phyloP scores from a whole-genome alignment of 2,113 vertebrate species.

The Cygnus atratus region DNA sequence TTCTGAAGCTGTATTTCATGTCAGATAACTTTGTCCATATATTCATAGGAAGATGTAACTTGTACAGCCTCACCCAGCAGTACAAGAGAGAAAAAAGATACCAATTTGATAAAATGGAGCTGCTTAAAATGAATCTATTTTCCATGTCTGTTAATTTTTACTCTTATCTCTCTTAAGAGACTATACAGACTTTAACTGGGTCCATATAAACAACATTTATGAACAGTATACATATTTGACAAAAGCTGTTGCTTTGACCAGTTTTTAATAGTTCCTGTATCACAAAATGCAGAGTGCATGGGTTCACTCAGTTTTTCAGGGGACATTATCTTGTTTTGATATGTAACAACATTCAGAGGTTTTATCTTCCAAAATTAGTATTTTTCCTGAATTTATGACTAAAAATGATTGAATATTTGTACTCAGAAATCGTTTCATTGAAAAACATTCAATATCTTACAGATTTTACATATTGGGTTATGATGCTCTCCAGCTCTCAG shows the following conservation, averaged over 20 bases:
- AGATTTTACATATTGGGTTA: background rate
- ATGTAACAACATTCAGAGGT: background rate
- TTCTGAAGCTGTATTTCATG: background rate
- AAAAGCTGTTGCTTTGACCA: background rate
- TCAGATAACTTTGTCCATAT: background rate
- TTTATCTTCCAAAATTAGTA: background rate
- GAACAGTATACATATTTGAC: background rate
- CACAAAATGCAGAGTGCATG: background rate
- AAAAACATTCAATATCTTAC: background rate
- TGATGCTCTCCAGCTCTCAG: background rate
- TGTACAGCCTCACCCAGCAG: background rate
- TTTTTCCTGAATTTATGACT: background rate
- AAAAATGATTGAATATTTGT: background rate
- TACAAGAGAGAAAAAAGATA: background rate
- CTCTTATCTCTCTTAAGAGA: background rate
- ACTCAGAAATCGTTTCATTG: background rate
- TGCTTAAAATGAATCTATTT: background rate
- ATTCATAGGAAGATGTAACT: background rate
- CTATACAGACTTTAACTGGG: background rate
- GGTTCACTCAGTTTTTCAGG: background rate
- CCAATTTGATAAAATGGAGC: background rate
- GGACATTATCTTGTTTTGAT: background rate
- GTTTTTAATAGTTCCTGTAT: background rate
- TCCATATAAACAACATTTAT: background rate
- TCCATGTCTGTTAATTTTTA: background rate